Evolutionary conservation across 37 sponge, comb jelly and placozoan species (phyloP).

Genomic region (Diacarnus erythraeanus): DNA sequence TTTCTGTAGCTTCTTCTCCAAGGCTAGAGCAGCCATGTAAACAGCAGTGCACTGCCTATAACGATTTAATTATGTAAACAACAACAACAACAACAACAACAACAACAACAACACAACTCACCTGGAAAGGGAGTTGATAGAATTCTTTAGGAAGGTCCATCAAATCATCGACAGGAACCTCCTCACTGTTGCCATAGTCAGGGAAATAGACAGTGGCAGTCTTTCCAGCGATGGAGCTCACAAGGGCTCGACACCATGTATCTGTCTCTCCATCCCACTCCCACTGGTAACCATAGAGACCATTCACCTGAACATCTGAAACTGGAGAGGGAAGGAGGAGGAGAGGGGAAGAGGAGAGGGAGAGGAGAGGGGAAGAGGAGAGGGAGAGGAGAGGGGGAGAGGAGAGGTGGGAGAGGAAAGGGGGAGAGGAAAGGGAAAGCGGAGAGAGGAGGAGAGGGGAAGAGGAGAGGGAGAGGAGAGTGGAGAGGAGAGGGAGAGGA

Average conservation of each 20-base stretch:
- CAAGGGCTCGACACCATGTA: constrained; percentile 42
- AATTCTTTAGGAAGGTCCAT: constrained; percentile 44
- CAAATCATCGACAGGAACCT: constrained; percentile 15
- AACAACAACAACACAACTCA: not conserved
- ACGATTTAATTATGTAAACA: constrained; percentile 5
- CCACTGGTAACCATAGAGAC: constrained; percentile 41
- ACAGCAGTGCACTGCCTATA: constrained; percentile 59
- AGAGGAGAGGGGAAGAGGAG: not conserved
- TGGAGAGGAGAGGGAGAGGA: no score
- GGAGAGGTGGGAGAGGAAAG: not conserved
- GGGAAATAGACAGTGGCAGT: constrained; percentile 27
- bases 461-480: no score
- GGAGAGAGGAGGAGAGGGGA: no score
- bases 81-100: not conserved
- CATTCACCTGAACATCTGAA: not conserved
- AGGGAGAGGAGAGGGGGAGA: not conserved
- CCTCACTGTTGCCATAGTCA: constrained; percentile 69
- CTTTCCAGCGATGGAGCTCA: not conserved
- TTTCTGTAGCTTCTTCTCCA: constrained; percentile 8
- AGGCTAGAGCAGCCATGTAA: constrained; percentile 35
- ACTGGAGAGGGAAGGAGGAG: constrained; percentile 8
- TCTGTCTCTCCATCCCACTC: constrained; percentile 6
- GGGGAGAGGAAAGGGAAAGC: no score
- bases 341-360: not conserved
- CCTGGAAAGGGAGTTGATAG: constrained; percentile 68